Base-by-base conservation (phyloP, 2,113 vertebrate species). In the Corythornis madagascariensis region DNA sequence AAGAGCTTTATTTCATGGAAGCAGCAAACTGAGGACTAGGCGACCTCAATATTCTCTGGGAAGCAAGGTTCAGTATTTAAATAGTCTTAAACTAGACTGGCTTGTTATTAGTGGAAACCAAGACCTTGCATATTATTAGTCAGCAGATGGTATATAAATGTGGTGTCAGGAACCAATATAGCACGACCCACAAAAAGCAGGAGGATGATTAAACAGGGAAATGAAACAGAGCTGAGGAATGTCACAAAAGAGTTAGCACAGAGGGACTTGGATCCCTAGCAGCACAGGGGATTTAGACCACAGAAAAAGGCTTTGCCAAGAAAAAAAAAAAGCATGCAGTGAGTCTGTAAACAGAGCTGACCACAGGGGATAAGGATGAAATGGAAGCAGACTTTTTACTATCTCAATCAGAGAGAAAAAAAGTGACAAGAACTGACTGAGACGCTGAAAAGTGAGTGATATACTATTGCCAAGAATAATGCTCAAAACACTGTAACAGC, bases 351-450 rank as follows among this genome's bases (percentile, higher is more conserved):
- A 96, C 88, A 95, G 82, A 94, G 72, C 64, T 86, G 93, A 91
- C 94, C 84, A 74, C 13, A 3, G 71, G 75, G 88, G 55, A 92
- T 88, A 85, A 92, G 80, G 88, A 95, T 74, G 47, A 95, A 94
- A 92, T 85, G 59, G 87, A 95, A 92, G 64, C 55, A 91, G 82
- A 76, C 71, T 85, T 84, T 92, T 91, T 91, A 92, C 82, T 96
- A 29, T 95, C 92, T 96, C 89, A 91, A 69, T 94, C 79, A 63
- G 72, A 42, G 38, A 73, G 59, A 66, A 91, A 88, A 89, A 89
- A 95, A 80, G 67, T 95, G 81, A 93, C 94, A 95, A 82, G 87
- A 85, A 69, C 87, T 90, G 91, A 91, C 91, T 92, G 94, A 87
- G 78, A 87, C 0, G 1, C 77, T 82, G 87, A 92, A 87, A 89